Conservation (phyloP, 2,888 invertebrate genomes). For the Leptothorax acervorum region DNA sequence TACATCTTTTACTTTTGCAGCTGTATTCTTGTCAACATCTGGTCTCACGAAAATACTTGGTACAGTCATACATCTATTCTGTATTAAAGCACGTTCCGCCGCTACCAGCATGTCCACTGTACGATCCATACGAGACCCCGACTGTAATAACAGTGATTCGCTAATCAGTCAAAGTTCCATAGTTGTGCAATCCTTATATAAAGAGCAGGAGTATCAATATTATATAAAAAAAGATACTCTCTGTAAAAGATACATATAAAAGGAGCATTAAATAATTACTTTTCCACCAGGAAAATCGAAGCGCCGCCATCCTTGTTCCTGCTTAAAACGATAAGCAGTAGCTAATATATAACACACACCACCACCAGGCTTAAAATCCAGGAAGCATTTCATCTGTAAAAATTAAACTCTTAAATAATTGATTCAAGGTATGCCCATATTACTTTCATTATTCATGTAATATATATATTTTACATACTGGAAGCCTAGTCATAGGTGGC, state of each 20-base stretch:
- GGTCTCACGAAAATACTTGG: conserved; percentile 94
- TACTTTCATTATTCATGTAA: neutral
- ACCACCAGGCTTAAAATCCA: conserved; percentile 98
- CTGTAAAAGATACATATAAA: neutral
- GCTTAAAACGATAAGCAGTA: conserved; percentile 97
- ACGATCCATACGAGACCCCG: conserved; percentile 95
- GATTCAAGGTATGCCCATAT: neutral
- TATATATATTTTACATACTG: conserved; percentile 88
- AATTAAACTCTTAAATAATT: neutral
- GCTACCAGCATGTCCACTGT: conserved; percentile 97
- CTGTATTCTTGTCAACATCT: conserved; percentile 94
- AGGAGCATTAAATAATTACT: conserved; percentile 85
- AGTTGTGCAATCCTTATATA: neutral
- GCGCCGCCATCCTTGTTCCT: conserved; percentile 97
- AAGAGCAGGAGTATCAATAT: neutral
- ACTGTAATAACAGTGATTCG: conserved; percentile 86
- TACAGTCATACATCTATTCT: conserved; percentile 92
- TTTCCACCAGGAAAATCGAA: conserved; percentile 96
- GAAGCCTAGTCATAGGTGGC: conserved; percentile 94
- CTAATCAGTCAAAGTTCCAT: neutral
- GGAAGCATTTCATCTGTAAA: conserved; percentile 95
- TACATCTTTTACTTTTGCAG: conserved; percentile 94
- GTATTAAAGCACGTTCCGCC: conserved; percentile 93
- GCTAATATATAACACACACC: conserved; percentile 97
- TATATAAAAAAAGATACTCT: neutral